These are phyloP conservation scores for Ascidia mentula DNA, from an alignment of 23 tunicate genomes.

Conservation along the genomic window DNA sequence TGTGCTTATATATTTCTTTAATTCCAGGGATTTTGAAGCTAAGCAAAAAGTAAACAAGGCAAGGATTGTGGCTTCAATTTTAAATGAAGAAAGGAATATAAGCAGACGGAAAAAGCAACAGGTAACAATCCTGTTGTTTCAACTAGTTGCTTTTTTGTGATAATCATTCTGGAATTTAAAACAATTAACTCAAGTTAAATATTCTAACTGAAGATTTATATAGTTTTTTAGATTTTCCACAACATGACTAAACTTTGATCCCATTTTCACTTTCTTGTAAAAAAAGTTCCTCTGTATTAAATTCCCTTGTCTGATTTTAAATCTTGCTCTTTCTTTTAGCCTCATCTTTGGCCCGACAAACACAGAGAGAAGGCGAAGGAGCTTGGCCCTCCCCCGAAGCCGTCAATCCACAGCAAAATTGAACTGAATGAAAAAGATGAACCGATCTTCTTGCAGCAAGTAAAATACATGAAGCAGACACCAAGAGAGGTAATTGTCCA, in stretches of 20 bases:
- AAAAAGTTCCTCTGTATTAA: background rate
- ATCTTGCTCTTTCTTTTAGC: conserved; percentile 15
- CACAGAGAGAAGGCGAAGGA: conserved; percentile 38
- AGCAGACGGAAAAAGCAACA: conserved; percentile 56
- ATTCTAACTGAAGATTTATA: too few species aligned
- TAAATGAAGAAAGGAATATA: conserved; percentile 54
- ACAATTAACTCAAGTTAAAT: too few species aligned
- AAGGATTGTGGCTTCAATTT: conserved; percentile 50
- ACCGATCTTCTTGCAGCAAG: conserved; percentile 54
- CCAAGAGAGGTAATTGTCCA: conserved; percentile 9
- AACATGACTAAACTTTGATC: too few species aligned
- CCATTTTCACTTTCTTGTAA: background rate
- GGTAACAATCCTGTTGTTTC: conserved; percentile 23
- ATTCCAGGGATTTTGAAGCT: conserved; percentile 44
- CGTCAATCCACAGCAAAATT: conserved; percentile 54
- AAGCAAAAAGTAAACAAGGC: conserved; percentile 49
- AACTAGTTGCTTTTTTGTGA: background rate
- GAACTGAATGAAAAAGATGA: conserved; percentile 38
- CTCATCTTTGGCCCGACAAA: conserved; percentile 46
- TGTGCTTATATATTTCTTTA: too few species aligned
- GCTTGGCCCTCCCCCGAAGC: conserved; percentile 34
- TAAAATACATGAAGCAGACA: conserved; percentile 16
- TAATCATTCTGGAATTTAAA: too few species aligned
- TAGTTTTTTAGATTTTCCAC: too few species aligned
- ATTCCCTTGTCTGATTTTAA: background rate